A percentile compares a stretch with the other conserved stretches of the same genome.
phyloP scores from a whole-genome alignment of 2,113 vertebrate species.

The Grus americana region DNA sequence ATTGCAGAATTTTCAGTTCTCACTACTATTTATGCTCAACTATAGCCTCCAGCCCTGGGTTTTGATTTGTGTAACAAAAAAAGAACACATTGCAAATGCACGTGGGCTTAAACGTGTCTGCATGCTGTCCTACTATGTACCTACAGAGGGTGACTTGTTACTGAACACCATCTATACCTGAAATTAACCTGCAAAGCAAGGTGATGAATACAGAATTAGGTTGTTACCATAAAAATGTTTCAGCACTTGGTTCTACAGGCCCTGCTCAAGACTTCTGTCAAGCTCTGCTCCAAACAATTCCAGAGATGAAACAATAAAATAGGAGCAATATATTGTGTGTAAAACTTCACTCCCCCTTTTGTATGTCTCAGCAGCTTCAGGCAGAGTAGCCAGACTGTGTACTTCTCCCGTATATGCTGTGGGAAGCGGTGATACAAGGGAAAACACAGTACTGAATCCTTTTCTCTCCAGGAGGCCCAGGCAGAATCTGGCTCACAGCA shows the following conservation, averaged over 20 bases:
- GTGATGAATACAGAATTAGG: neutral
- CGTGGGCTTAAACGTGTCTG: neutral
- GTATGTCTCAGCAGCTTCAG: neutral
- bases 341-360: neutral
- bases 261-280: neutral
- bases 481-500: neutral
- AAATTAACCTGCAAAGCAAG: neutral
- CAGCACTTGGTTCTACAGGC: neutral
- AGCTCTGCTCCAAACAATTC: neutral
- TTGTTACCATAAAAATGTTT: neutral
- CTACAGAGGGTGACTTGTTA: neutral
- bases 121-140: accelerated
- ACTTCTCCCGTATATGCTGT: neutral
- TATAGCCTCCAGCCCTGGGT: neutral
- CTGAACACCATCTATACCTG: neutral
- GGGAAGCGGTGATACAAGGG: neutral
- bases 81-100: neutral
- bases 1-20: neutral
- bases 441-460: neutral
- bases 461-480: neutral
- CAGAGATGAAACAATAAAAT: neutral
- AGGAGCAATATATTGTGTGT: neutral
- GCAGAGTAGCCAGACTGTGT: neutral
- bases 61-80: neutral
- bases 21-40: neutral